These are phyloP conservation scores for Lepidonotus clava DNA, from an alignment of 2,888 invertebrate genomes.

Conservation along the genomic window DNA sequence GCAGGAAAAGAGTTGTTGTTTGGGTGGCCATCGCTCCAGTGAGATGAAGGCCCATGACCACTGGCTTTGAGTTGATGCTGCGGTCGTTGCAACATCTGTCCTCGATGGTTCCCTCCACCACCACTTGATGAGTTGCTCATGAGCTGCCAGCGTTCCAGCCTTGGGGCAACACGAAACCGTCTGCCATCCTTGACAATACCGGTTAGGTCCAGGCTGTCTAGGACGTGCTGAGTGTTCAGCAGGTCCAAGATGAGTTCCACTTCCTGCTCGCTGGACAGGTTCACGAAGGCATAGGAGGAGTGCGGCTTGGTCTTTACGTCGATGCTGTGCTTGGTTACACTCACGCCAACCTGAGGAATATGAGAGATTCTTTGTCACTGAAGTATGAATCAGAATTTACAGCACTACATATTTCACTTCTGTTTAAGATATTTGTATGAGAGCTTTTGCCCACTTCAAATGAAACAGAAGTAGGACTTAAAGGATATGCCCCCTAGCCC, in stretches of 20 bases:
- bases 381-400: no score
- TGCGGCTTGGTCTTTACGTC: neutral
- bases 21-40: constrained; percentile 7
- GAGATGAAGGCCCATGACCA: neutral
- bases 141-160: constrained; percentile 27
- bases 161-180: neutral
- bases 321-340: neutral
- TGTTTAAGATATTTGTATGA: no score
- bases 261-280: neutral
- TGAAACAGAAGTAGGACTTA: no score
- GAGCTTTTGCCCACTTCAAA: no score
- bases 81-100: neutral
- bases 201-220: neutral
- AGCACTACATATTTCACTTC: no score
- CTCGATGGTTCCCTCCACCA: neutral
- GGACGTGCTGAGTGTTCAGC: neutral
- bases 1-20: neutral
- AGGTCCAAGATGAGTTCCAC: neutral
- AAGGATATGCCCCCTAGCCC: no score
- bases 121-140: neutral
- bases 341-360: no score
- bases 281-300: constrained; percentile 24
- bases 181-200: constrained; percentile 9
- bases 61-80: neutral
- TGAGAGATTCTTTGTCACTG: no score